phyloP scores from a whole-genome alignment of 2,113 vertebrate species.

The Eretmodus cyanostictus region DNA sequence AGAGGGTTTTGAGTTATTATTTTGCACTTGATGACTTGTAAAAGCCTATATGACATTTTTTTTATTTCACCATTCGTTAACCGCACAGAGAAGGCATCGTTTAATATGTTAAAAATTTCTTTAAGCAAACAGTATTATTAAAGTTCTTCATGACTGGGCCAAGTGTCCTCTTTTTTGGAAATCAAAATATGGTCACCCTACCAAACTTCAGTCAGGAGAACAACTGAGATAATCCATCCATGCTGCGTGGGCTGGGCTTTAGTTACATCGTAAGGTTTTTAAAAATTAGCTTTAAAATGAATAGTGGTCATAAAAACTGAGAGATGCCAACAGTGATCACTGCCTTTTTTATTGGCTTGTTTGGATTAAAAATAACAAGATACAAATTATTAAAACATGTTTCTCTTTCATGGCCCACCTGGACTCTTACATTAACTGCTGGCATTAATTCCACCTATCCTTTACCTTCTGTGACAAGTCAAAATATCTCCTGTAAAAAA shows the following conservation, averaged over 20 bases:
- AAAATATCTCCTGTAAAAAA: not conserved
- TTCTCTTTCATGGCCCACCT: not conserved
- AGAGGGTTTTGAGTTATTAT: rapidly evolving
- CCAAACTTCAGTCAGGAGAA: not conserved
- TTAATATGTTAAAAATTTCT: not conserved
- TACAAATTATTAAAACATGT: not conserved
- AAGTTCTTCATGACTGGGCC: not conserved
- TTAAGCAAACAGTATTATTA: not conserved
- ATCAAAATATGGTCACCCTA: not conserved
- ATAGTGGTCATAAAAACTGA: not conserved
- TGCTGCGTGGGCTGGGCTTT: not conserved
- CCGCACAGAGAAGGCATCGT: not conserved
- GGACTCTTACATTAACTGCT: not conserved
- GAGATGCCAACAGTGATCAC: not conserved
- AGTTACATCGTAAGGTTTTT: not conserved
- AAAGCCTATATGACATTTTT: not conserved
- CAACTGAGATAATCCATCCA: not conserved
- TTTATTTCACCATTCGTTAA: not conserved
- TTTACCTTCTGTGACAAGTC: not conserved
- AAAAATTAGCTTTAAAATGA: not conserved
- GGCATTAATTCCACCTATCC: not conserved
- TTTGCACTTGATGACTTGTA: not conserved
- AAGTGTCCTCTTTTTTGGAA: not conserved
- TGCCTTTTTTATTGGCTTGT: not conserved
- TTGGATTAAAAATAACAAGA: not conserved